phyloP scores from a whole-genome alignment of 2,797 vertebrate species.

The Taeniopygia guttata region DNA sequence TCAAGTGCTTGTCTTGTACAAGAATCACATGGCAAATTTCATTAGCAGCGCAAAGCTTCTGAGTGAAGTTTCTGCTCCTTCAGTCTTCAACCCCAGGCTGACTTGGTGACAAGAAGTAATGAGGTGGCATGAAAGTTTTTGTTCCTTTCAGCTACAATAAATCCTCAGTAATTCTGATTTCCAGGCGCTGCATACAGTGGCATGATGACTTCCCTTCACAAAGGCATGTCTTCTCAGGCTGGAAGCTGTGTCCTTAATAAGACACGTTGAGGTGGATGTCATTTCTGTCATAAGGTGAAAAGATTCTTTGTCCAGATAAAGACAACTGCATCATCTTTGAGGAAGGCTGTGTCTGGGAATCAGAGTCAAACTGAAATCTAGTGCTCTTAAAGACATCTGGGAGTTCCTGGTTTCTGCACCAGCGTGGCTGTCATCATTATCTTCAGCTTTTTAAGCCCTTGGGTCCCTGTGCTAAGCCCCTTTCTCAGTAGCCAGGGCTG shows the following conservation, averaged over 20 bases:
- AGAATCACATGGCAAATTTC: not conserved
- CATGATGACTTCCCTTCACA: not conserved
- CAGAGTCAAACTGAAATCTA: not conserved
- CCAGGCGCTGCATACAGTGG: not conserved
- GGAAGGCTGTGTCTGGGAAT: not conserved
- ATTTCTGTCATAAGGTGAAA: not conserved
- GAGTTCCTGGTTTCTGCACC: not conserved
- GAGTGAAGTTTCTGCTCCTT: not conserved
- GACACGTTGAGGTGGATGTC: not conserved
- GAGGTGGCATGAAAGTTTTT: not conserved
- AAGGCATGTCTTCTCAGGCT: not conserved
- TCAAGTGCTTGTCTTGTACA: not conserved
- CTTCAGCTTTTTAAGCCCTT: not conserved
- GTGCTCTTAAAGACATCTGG: not conserved
- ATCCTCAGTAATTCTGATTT: not conserved
- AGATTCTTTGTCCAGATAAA: conserved; percentile 30
- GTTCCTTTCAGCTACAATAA: conserved; percentile 1
- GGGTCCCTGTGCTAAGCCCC: not conserved
- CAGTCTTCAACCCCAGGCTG: not conserved
- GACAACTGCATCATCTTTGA: not conserved
- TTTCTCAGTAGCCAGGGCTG: not conserved
- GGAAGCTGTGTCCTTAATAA: conserved; percentile 2
- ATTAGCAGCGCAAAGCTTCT: not conserved
- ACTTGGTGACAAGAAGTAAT: not conserved
- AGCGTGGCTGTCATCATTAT: not conserved